Percentiles rank a stretch among this genome's conserved stretches.
phyloP scores from a whole-genome alignment of 2,113 vertebrate genomes.

The Toxotes chatareus region DNA sequence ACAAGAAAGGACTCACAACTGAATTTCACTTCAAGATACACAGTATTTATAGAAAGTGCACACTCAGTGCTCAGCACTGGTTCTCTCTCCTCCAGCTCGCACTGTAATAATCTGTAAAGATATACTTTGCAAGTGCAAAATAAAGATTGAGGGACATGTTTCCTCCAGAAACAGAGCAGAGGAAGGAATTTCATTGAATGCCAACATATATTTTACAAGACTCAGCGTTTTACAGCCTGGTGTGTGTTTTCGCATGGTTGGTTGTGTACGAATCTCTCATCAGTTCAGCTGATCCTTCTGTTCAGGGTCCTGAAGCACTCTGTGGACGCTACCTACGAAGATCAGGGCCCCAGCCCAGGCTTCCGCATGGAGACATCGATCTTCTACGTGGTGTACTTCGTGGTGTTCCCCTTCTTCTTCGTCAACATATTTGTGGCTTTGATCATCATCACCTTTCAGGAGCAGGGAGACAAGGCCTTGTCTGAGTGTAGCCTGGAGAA shows the following conservation, averaged over 20 bases:
- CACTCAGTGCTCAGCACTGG: background rate
- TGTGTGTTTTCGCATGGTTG: background rate
- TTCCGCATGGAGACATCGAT: slow-evolving; percentile 99
- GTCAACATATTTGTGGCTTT: slow-evolving; percentile 99
- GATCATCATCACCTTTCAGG: slow-evolving; percentile 99
- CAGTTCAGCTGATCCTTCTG: background rate
- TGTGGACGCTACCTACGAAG: slow-evolving; percentile 96
- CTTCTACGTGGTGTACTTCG: slow-evolving; percentile 99
- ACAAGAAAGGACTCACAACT: background rate
- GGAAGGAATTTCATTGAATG: background rate
- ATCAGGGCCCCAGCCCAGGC: slow-evolving; percentile 96
- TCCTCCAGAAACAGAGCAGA: background rate
- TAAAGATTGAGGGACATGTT: background rate
- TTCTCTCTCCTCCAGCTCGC: background rate
- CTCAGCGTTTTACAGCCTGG: background rate
- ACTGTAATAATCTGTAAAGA: background rate
- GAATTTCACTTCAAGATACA: background rate
- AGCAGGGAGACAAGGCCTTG: slow-evolving; percentile 99
- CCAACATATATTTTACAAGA: background rate
- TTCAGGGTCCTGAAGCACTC: slow-evolving; percentile 97
- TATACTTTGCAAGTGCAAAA: background rate
- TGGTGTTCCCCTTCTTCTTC: slow-evolving; percentile 99
- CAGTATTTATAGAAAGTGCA: background rate
- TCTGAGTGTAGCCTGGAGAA: slow-evolving; percentile 98
- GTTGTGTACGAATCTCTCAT: background rate